Evolutionary conservation across 2,113 vertebrate genomes (phyloP).

Genomic region (Calyptomena viridis): DNA sequence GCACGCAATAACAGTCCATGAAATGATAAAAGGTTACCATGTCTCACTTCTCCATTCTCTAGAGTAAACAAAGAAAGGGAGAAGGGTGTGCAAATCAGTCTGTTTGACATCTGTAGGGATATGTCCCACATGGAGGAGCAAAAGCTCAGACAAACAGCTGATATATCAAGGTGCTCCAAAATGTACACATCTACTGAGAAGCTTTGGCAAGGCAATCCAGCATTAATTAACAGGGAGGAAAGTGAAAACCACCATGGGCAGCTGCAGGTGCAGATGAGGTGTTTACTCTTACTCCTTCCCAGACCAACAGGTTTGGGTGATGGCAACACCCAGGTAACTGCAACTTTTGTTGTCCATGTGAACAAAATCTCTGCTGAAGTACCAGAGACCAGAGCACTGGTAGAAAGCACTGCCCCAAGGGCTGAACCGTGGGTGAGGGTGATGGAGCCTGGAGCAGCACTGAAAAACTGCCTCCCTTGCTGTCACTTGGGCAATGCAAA

Average conservation of each 20-base stretch:
- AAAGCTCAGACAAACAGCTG: not conserved
- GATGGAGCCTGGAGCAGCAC: not conserved
- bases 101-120: not conserved
- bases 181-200: not conserved
- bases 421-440: accelerated
- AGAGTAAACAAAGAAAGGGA: not conserved
- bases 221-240: not conserved
- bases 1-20: accelerated
- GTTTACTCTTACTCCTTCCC: not conserved
- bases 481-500: not conserved
- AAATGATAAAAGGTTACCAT: not conserved
- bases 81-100: not conserved
- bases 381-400: not conserved
- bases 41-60: not conserved
- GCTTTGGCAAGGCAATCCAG: not conserved
- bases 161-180: not conserved
- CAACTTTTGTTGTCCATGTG: accelerated
- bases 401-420: not conserved
- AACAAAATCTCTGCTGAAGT: not conserved
- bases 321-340: not conserved
- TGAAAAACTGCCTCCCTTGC: not conserved
- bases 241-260: not conserved
- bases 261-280: not conserved
- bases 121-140: not conserved
- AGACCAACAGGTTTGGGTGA: not conserved